Evolutionary conservation across 2,113 vertebrate genomes (phyloP), one percentile per base, ranked within the genome.

Genomic region (Haliaeetus leucogaster): DNA sequence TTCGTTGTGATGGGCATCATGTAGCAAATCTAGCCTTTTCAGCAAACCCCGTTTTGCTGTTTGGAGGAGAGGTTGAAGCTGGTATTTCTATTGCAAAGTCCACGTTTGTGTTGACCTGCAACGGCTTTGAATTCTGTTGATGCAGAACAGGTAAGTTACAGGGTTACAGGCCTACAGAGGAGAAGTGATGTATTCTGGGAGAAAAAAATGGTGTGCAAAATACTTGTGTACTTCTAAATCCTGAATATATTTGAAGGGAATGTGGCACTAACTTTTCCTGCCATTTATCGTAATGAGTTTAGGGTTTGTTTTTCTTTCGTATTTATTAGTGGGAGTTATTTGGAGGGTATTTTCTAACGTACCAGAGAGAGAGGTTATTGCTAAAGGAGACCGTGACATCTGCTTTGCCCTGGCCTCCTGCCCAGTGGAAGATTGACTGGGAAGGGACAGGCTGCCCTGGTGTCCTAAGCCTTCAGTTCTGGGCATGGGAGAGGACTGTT

Each of bases 111-210:
- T n/a, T 48, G 23, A 72, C 30, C 47, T 67, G 36, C 27, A 56
- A 26, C 5, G 38, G 42, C 52, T 72, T 73, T 6, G 19, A 27
- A 34, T n/a, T 67, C 27, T 40, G 13, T 48, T n/a, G 36, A 13
- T 38, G 40, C 18, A 32, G 38, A 70, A 38, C 22, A 62, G 11
- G 11, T 18, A 32, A 19, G 20, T 67, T 74, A 34, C 5, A 10
- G 0, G 1, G 32, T 29, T 48, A 36, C 0, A 2, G 9, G 5
- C 11, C n/a, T 71, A 5, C 18, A 34, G n/a, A 38, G 25, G 9
- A 45, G 32, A 61, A 86, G 29, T 68, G 29, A 58, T 8, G 7
- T 15, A 4, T 18, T 48, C n/a, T 30, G 61, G 9, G 43, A 53
- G 32, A 27, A 71, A 61, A 61, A 82, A n/a, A 34, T 1, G 10